Conservation (phyloP, 2,113 vertebrate species). For the Petrocephalus microphthalmus region DNA sequence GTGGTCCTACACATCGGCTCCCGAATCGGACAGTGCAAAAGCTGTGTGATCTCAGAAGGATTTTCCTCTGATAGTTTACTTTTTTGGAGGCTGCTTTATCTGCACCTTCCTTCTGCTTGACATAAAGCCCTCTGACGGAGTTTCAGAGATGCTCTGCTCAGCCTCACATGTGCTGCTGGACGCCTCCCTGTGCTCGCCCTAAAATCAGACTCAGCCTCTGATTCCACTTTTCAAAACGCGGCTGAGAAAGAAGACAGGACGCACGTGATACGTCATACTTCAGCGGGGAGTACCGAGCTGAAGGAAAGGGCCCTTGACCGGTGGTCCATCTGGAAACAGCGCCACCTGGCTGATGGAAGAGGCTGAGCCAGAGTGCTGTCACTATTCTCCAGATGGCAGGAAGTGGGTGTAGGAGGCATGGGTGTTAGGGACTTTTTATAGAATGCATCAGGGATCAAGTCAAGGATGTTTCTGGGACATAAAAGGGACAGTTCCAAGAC, state of each 20-base stretch:
- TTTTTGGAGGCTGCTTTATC: slow-evolving; percentile 52
- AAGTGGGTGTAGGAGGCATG: background rate
- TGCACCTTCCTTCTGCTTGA: slow-evolving; percentile 39
- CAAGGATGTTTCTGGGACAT: background rate
- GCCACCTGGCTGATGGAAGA: background rate
- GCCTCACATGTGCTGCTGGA: slow-evolving; percentile 27
- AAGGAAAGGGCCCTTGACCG: background rate
- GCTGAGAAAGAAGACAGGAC: background rate
- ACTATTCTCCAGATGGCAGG: background rate
- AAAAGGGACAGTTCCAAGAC: background rate
- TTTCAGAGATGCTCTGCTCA: slow-evolving; percentile 38
- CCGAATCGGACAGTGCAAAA: slow-evolving; percentile 43
- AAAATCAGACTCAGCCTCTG: slow-evolving; percentile 30
- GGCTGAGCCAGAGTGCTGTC: background rate
- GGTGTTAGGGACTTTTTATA: background rate
- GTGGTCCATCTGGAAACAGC: background rate
- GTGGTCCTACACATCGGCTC: background rate
- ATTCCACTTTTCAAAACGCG: slow-evolving; percentile 26
- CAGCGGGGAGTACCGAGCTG: background rate
- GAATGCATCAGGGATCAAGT: background rate
- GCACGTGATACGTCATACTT: background rate
- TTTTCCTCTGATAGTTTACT: slow-evolving; percentile 35
- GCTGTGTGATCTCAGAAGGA: slow-evolving; percentile 39
- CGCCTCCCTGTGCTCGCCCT: background rate
- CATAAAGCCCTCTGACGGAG: slow-evolving; percentile 43